phyloP scores from a whole-genome alignment of 2,113 vertebrate genomes.

The Onychostruthus taczanowskii region DNA sequence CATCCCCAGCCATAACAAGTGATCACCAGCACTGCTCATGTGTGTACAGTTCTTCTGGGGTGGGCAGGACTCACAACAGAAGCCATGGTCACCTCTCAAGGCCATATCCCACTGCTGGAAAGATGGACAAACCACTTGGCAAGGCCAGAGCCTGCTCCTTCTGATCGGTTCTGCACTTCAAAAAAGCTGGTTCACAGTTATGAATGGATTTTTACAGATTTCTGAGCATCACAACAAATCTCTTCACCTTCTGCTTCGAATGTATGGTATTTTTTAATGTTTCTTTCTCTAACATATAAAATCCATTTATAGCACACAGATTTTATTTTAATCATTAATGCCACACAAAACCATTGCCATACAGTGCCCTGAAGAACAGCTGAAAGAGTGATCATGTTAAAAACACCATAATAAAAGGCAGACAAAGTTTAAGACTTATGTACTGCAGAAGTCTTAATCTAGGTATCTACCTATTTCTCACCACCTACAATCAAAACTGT shows the following conservation, averaged over 20 bases:
- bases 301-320: background rate
- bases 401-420: background rate
- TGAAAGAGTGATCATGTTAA: background rate
- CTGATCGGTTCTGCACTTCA: background rate
- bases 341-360: background rate
- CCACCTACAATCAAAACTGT: background rate
- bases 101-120: background rate
- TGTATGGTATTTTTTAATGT: background rate
- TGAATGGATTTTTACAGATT: background rate
- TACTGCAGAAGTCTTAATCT: background rate
- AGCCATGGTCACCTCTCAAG: background rate
- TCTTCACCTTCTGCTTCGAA: background rate
- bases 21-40: fast-evolving
- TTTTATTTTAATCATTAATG: background rate
- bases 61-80: background rate
- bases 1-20: background rate
- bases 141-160: background rate
- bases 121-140: background rate
- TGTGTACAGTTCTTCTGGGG: fast-evolving
- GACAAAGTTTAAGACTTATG: background rate
- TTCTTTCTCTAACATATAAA: background rate
- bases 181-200: background rate
- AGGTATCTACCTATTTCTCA: background rate
- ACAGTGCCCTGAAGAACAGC: background rate
- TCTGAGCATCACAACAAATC: background rate